phyloP scores from a whole-genome alignment of 2,888 invertebrate species.

The Saturnia pavonia region DNA sequence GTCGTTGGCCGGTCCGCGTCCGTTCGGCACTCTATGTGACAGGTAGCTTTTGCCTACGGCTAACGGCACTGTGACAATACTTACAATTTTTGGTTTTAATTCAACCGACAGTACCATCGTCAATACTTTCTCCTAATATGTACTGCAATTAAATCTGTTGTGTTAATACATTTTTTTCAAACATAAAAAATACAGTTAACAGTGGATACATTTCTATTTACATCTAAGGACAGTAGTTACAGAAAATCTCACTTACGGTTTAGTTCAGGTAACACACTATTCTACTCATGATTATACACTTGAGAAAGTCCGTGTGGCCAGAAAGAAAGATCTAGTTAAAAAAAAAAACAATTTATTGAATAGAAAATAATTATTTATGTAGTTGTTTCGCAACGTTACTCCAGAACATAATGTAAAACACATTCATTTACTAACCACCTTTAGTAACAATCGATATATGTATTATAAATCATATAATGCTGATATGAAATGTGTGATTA shows the following conservation, averaged over 20 bases:
- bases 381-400: neutral
- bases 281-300: neutral
- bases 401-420: neutral
- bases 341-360: neutral
- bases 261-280: neutral
- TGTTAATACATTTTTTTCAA: neutral
- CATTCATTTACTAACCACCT: neutral
- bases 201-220: too few species aligned
- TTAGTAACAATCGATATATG: neutral
- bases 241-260: neutral
- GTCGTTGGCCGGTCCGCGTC: conserved; percentile 35
- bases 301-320: neutral
- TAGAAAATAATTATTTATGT: neutral
- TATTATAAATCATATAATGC: neutral
- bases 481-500: neutral
- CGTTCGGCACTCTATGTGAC: conserved; percentile 51
- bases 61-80: conserved; percentile 71
- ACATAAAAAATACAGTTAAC: too few species aligned
- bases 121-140: neutral
- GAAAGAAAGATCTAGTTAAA: neutral
- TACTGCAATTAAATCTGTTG: neutral
- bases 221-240: too few species aligned
- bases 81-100: conserved; percentile 60
- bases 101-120: neutral
- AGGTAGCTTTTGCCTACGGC: conserved; percentile 73